Conservation (phyloP, 2,797 vertebrate species). For the Cyclura pinguis region DNA sequence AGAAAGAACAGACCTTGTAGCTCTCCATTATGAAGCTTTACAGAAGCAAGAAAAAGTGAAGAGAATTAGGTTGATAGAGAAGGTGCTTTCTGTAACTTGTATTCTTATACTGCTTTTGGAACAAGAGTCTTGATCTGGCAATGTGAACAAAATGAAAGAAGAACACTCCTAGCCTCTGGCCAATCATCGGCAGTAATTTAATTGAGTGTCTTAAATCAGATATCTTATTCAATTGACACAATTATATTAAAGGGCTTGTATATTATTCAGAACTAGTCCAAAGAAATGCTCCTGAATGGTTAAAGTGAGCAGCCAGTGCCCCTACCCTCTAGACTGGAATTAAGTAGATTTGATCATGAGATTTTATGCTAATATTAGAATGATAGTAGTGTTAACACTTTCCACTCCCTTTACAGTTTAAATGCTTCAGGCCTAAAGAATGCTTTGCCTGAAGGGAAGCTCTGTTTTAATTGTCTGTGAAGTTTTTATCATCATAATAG, state of each 20-base stretch:
- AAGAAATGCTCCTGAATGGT: conserved; percentile 11
- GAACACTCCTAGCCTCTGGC: conserved; percentile 6
- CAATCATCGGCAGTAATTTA: background rate
- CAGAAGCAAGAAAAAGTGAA: background rate
- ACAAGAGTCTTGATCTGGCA: background rate
- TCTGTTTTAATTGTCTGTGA: conserved; percentile 76
- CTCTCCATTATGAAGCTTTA: background rate
- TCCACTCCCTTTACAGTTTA: conserved; percentile 66
- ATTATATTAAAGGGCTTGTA: background rate
- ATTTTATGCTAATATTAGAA: conserved; percentile 29
- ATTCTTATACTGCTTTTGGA: background rate
- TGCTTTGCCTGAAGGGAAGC: conserved; percentile 70
- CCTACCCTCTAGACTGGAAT: background rate
- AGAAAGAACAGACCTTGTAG: background rate
- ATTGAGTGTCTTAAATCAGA: background rate
- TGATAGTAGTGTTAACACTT: conserved; percentile 62
- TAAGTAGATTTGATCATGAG: conserved; percentile 5
- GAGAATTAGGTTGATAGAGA: background rate
- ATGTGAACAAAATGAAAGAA: fast-evolving
- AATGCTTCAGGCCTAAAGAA: conserved; percentile 72
- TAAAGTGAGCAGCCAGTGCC: background rate
- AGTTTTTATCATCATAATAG: conserved; percentile 74
- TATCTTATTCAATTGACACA: background rate
- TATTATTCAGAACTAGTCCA: conserved; percentile 15
- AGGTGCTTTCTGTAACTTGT: background rate